These are phyloP conservation scores for Bombyx mandarina DNA, from an alignment of 1,140 invertebrate species.

Conservation along the genomic window DNA sequence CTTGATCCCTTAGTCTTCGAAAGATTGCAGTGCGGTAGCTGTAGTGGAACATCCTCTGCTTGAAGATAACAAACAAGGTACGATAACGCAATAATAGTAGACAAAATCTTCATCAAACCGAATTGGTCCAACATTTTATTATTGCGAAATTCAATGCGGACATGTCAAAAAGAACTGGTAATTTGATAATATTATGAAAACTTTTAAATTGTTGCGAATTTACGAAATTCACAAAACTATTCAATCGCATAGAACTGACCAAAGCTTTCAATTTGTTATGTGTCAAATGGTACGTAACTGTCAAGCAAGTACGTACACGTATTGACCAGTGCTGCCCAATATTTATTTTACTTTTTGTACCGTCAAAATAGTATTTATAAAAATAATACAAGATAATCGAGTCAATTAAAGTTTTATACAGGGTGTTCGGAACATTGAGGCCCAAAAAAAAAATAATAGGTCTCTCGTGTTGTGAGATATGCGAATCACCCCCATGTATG, in stretches of 20 bases:
- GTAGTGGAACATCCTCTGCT: conserved; percentile 47
- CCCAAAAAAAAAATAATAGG: too few species aligned
- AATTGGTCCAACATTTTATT: conserved; percentile 62
- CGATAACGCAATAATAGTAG: conserved; percentile 44
- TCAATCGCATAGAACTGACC: conserved; percentile 2
- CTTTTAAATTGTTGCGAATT: conserved; percentile 10
- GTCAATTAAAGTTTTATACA: too few species aligned
- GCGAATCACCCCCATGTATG: too few species aligned
- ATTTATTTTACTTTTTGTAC: too few species aligned
- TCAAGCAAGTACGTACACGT: too few species aligned
- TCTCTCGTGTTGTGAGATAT: too few species aligned
- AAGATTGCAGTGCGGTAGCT: conserved; percentile 59
- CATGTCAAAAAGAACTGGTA: conserved; percentile 41
- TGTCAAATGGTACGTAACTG: neutral
- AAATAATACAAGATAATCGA: too few species aligned
- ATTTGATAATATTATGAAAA: conserved; percentile 45
- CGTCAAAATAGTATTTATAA: too few species aligned
- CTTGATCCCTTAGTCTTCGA: conserved; percentile 30
- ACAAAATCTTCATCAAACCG: conserved; percentile 51
- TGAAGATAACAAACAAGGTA: conserved; percentile 48
- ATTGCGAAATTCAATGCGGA: conserved; percentile 48
- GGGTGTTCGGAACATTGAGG: too few species aligned
- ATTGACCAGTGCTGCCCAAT: too few species aligned
- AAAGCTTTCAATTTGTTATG: conserved; percentile 6
- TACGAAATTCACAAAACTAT: too few species aligned